A percentile compares a stretch with the other conserved stretches of the same genome.
Evolutionary conservation across 2,888 invertebrate species (phyloP).

Genomic region (Notodonta dromedarius): DNA sequence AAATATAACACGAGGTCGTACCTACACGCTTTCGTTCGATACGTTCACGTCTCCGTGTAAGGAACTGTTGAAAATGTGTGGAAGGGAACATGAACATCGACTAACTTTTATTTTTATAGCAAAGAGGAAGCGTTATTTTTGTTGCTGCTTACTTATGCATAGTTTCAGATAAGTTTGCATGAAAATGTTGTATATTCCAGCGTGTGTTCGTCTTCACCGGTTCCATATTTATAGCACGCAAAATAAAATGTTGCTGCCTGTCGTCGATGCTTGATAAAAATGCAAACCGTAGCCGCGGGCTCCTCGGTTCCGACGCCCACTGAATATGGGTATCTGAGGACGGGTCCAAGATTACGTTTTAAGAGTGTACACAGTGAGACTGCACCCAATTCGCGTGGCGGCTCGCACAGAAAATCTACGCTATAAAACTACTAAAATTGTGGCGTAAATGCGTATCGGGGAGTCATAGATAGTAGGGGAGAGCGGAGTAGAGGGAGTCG

Average conservation of each 20-base stretch:
- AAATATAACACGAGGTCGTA: not conserved
- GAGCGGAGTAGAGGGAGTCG: slow-evolving; percentile 38
- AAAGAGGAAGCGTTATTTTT: slow-evolving; percentile 56
- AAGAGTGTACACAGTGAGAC: slow-evolving; percentile 48
- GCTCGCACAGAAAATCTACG: slow-evolving; percentile 27
- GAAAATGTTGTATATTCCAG: slow-evolving; percentile 69
- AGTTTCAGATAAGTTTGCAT: slow-evolving; percentile 80
- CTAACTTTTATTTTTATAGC: slow-evolving; percentile 59
- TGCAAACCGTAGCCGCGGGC: slow-evolving; percentile 78
- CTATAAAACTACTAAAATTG: slow-evolving; percentile 35
- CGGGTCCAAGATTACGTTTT: slow-evolving; percentile 59
- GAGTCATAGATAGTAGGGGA: slow-evolving; percentile 47
- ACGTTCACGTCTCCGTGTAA: slow-evolving; percentile 20
- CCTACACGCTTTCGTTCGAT: no score
- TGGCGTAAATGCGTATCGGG: slow-evolving; percentile 35
- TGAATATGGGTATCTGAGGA: slow-evolving; percentile 66
- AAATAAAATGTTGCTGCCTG: slow-evolving; percentile 78
- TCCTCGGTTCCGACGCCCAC: slow-evolving; percentile 59
- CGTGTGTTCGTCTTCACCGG: slow-evolving; percentile 68
- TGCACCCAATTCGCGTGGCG: slow-evolving; percentile 46
- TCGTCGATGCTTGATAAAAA: slow-evolving; percentile 80
- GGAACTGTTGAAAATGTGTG: slow-evolving; percentile 37
- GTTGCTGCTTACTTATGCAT: slow-evolving; percentile 77
- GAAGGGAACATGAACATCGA: slow-evolving; percentile 40
- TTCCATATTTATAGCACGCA: slow-evolving; percentile 82